These are phyloP conservation scores for Frankliniella intonsa DNA, from an alignment of 2,888 invertebrate species.

Conservation along the genomic window DNA sequence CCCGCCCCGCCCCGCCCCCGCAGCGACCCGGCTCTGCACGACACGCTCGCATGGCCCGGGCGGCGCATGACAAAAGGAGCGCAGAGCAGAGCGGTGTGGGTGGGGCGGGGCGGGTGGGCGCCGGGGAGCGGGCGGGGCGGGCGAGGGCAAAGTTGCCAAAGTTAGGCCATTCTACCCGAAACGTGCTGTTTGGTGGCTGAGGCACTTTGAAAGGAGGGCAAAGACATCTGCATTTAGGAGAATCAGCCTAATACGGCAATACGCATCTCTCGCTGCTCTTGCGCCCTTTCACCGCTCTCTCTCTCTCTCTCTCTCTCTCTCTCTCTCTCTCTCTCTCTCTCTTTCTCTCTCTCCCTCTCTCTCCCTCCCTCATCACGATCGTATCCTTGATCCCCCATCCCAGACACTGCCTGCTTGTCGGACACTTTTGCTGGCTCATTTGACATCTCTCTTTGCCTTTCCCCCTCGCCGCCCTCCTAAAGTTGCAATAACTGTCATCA, in stretches of 20 bases:
- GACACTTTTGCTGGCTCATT: no score
- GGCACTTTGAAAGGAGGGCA: constrained; percentile 15
- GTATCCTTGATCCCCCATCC: no score
- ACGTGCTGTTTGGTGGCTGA: constrained; percentile 17
- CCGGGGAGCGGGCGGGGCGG: neutral
- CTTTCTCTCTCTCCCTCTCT: no score
- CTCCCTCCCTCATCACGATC: no score
- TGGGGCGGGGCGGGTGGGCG: neutral
- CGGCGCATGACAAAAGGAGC: neutral
- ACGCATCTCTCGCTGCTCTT: neutral
- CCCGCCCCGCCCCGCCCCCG: neutral
- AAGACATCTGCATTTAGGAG: constrained; percentile 4
- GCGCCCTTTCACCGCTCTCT: neutral
- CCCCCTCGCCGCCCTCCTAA: no score
- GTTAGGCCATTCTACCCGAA: constrained; percentile 2
- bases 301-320: no score
- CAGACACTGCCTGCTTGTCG: no score
- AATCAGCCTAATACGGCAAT: neutral
- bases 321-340: no score
- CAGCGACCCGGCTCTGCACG: neutral
- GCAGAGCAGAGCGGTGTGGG: neutral
- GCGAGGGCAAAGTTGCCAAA: neutral
- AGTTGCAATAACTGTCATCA: no score
- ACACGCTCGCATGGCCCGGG: neutral
- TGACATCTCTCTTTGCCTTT: no score